Percentiles rank a stretch among this genome's conserved stretches.
phyloP scores from a whole-genome alignment of 2,797 vertebrate genomes.

The Fistularia tabacaria region DNA sequence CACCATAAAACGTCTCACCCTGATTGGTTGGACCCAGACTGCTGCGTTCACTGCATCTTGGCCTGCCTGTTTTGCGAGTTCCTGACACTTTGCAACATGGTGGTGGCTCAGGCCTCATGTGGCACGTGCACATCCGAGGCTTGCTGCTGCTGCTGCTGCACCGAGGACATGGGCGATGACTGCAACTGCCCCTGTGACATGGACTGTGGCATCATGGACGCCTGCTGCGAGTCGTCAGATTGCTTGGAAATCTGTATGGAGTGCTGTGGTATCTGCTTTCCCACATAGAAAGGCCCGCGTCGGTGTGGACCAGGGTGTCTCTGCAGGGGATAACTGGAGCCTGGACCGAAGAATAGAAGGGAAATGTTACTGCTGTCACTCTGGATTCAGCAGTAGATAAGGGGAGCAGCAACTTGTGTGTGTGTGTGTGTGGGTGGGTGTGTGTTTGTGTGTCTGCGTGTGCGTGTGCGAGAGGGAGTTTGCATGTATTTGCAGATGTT shows the following conservation, averaged over 20 bases:
- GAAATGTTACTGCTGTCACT: constrained; percentile 34
- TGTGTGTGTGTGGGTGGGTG: constrained; percentile 4
- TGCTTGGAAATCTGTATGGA: constrained; percentile 99
- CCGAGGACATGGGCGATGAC: constrained; percentile 91
- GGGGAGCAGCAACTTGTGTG: constrained; percentile 7
- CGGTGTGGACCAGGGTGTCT: constrained; percentile 2
- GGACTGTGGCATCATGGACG: constrained; percentile 98
- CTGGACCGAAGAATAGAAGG: constrained; percentile 28
- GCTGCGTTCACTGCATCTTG: constrained; percentile 97
- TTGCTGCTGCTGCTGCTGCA: constrained; percentile 93
- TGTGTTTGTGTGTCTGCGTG: constrained; percentile 3
- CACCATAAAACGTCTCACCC: constrained; percentile 2
- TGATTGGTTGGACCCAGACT: constrained; percentile 76
- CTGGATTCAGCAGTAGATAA: constrained; percentile 40
- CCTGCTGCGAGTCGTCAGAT: constrained; percentile 96
- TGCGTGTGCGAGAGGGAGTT: not conserved
- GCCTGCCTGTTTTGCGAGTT: constrained; percentile 98
- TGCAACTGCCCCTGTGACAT: constrained; percentile 94
- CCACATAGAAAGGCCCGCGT: constrained; percentile 67
- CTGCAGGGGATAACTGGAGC: constrained; percentile 22
- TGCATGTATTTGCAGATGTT: constrained; percentile 19
- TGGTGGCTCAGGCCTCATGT: constrained; percentile 89
- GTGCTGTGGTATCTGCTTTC: constrained; percentile 98
- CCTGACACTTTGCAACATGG: constrained; percentile 93
- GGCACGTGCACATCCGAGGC: constrained; percentile 87